phyloP scores from a whole-genome alignment of 2,113 vertebrate genomes.

The Hystrix brachyura region DNA sequence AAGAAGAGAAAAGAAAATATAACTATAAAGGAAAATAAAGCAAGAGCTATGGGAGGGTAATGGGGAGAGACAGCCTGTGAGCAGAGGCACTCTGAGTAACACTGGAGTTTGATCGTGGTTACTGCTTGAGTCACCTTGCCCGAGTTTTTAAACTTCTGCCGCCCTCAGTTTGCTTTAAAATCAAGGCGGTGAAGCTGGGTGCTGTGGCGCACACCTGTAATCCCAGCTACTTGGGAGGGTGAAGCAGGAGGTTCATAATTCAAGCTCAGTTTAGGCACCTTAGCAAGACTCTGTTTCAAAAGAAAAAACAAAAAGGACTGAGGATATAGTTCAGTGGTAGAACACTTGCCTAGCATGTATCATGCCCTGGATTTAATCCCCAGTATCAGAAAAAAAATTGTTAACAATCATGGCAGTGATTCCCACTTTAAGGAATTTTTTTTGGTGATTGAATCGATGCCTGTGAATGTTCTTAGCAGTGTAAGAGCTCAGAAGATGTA shows the following conservation, averaged over 20 bases:
- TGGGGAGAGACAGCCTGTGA: not conserved
- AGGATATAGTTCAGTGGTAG: not conserved
- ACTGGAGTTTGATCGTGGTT: not conserved
- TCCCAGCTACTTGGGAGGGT: not conserved
- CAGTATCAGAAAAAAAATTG: not conserved
- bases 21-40: not conserved
- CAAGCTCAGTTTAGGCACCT: not conserved
- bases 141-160: not conserved
- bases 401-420: not conserved
- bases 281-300: not conserved
- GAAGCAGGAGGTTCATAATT: not conserved
- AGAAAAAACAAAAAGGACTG: not conserved
- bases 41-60: not conserved
- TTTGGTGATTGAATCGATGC: not conserved
- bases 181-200: not conserved
- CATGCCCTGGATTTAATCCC: not conserved
- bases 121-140: not conserved
- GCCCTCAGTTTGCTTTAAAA: not conserved
- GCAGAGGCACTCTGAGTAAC: not conserved
- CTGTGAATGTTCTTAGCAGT: not conserved
- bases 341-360: not conserved
- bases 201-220: not conserved
- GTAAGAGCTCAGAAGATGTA: constrained; percentile 20
- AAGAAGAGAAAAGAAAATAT: not conserved
- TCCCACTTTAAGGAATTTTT: not conserved